Evolutionary conservation across 2,113 vertebrate species (phyloP), one percentile per base, ranked within the genome.

Genomic region (Echinops telfairi): DNA sequence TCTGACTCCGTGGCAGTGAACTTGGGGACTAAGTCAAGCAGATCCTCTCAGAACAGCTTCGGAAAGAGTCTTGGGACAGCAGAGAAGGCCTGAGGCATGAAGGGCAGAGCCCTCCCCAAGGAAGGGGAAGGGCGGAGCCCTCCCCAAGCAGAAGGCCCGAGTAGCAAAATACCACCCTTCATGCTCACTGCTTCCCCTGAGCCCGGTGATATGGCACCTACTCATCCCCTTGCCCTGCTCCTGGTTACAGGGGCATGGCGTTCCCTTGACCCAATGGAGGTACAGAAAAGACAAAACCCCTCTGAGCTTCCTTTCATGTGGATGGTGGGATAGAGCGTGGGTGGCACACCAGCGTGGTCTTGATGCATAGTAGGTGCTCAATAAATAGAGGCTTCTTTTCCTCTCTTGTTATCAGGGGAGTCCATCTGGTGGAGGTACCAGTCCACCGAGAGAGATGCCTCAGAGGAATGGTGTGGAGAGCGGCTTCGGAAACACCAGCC

Each of bases 271-370:
- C n/a, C n/a, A n/a, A n/a, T 19, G 20, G 89, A 71, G 47, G 29
- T 58, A n/a, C 2, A 73, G 82, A 68, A 64, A 57, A 79, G 43
- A 7, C 58, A n/a, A 23, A 64, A 57, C 83, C 70, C 75, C 71
- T 43, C 78, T 53, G 36, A 57, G 57, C 81, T 38, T 66, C 9
- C 1, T 25, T 29, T 1, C 58, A 43, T 64, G 77, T 8, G 12
- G 12, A 16, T 62, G 29, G 17, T 0, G 7, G 43, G 0, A 0
- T 4, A 17, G 16, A 36, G 19, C 15, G 17, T 2, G 4, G 5
- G 2, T 40, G 36, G 53, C n/a, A 19, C 7, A 47, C 43, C 43
- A 2, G n/a, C n/a, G 29, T 23, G 70, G 43, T 47, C 80, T 43
- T 5, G n/a, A 82, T 8, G 5, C 11, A 17, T 19, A 36, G 33